Conservation (phyloP, 2,888 invertebrate species). For the Mythimna ferrago region DNA sequence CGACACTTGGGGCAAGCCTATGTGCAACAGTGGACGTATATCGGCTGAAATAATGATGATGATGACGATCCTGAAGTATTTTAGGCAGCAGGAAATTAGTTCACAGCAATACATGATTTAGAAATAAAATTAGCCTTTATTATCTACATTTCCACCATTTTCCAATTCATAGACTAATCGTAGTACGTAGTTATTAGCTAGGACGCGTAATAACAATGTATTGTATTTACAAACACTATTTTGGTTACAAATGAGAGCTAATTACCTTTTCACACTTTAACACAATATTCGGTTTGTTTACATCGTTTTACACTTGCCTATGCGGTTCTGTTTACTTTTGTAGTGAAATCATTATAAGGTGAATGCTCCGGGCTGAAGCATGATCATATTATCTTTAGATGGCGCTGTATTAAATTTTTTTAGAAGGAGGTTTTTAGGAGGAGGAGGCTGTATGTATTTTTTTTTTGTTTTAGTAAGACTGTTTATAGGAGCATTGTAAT, state of each 20-base stretch:
- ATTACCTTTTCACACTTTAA: slow-evolving; percentile 47
- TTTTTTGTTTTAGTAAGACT: too few relatives aligned
- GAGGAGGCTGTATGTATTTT: too few relatives aligned
- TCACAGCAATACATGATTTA: slow-evolving; percentile 3
- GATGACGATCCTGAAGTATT: neutral
- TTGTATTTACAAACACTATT: slow-evolving; percentile 33
- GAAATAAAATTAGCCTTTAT: slow-evolving; percentile 2
- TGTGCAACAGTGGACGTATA: too few relatives aligned
- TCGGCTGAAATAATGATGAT: too few relatives aligned
- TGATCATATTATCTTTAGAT: too few relatives aligned
- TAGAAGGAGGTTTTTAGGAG: too few relatives aligned
- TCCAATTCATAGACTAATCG: slow-evolving; percentile 14
- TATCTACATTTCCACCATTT: slow-evolving; percentile 10
- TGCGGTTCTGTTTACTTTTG: slow-evolving; percentile 7
- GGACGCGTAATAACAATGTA: slow-evolving; percentile 33
- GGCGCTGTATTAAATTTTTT: too few relatives aligned
- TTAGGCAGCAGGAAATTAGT: neutral
- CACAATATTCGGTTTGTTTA: slow-evolving; percentile 33
- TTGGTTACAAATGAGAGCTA: slow-evolving; percentile 36
- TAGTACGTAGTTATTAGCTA: slow-evolving; percentile 30
- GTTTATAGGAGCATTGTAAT: too few relatives aligned
- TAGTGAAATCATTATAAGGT: slow-evolving; percentile 19
- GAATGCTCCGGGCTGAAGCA: too few relatives aligned
- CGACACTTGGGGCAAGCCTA: too few relatives aligned
- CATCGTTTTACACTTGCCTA: slow-evolving; percentile 24